Conservation (phyloP, 2,888 invertebrate species). For the Dryococelus australis region DNA sequence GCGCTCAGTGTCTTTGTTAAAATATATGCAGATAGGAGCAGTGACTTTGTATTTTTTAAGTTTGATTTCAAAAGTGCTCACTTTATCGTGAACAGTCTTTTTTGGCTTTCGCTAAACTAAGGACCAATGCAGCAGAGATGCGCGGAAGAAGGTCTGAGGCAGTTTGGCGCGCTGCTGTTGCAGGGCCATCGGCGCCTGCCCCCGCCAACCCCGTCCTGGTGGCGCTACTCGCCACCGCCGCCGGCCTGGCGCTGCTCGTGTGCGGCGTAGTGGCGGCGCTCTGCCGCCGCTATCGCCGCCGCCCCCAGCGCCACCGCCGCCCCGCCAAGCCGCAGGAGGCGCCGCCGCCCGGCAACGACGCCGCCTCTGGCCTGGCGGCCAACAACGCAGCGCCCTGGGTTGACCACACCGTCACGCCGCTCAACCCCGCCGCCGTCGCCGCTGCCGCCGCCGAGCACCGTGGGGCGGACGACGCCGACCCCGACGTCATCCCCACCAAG, state of each 20-base stretch:
- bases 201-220: constrained; percentile 79
- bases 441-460: constrained; percentile 53
- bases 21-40: no score
- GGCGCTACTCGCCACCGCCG: constrained; percentile 78
- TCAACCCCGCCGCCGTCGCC: constrained; percentile 47
- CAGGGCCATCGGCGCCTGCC: constrained; percentile 69
- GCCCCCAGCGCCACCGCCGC: constrained; percentile 46
- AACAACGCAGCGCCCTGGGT: constrained; percentile 53
- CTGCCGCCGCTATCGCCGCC: constrained; percentile 63
- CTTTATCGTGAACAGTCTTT: no score
- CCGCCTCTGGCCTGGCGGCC: constrained; percentile 52
- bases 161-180: constrained; percentile 42
- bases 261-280: constrained; percentile 79
- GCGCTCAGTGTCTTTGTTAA: no score
- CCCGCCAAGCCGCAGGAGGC: constrained; percentile 56
- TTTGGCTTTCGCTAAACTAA: no score
- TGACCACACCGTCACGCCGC: constrained; percentile 39
- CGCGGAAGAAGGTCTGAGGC: no score
- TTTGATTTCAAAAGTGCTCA: no score
- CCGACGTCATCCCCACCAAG: constrained; percentile 87
- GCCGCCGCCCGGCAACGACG: constrained; percentile 57
- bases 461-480: constrained; percentile 70
- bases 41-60: no score
- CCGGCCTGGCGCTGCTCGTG: constrained; percentile 76
- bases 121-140: no score